Conservation (phyloP, 1,140 invertebrate species). For the Calephelis nemesis region DNA sequence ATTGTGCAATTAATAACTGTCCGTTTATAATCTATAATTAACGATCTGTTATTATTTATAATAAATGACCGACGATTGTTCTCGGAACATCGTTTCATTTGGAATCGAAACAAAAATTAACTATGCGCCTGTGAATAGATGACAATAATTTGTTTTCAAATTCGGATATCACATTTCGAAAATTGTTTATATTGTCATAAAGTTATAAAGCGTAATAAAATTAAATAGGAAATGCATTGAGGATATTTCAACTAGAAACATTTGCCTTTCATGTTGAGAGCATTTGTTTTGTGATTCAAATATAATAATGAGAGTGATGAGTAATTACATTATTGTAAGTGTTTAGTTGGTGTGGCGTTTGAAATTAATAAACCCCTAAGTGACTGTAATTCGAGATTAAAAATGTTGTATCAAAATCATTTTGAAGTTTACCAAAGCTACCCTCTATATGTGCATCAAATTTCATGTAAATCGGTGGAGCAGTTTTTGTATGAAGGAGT, state of each 20-base stretch:
- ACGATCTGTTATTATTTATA: slow-evolving; percentile 35
- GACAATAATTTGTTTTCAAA: slow-evolving; percentile 41
- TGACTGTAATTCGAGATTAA: too few relatives aligned
- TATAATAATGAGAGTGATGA: neutral
- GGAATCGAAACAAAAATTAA: slow-evolving; percentile 42
- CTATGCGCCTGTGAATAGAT: slow-evolving; percentile 37
- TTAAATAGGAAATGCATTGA: slow-evolving; percentile 40
- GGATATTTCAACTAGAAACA: slow-evolving; percentile 48
- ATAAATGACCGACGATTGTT: slow-evolving; percentile 37
- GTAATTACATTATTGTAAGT: neutral
- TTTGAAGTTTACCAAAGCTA: too few relatives aligned
- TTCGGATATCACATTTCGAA: slow-evolving; percentile 36
- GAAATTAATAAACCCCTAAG: too few relatives aligned
- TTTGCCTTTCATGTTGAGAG: slow-evolving; percentile 31
- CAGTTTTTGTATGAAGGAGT: too few relatives aligned
- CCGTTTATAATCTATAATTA: slow-evolving; percentile 37
- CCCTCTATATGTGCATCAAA: too few relatives aligned
- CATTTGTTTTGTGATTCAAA: slow-evolving; percentile 33
- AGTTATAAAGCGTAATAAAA: slow-evolving; percentile 48
- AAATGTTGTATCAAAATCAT: too few relatives aligned
- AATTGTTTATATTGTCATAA: slow-evolving; percentile 44
- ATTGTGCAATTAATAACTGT: slow-evolving; percentile 28
- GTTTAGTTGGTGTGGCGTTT: too few relatives aligned
- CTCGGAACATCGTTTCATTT: slow-evolving; percentile 31
- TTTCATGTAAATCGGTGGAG: too few relatives aligned